Evolutionary conservation across 2,888 invertebrate species (phyloP).

Genomic region (Troides aeacus): DNA sequence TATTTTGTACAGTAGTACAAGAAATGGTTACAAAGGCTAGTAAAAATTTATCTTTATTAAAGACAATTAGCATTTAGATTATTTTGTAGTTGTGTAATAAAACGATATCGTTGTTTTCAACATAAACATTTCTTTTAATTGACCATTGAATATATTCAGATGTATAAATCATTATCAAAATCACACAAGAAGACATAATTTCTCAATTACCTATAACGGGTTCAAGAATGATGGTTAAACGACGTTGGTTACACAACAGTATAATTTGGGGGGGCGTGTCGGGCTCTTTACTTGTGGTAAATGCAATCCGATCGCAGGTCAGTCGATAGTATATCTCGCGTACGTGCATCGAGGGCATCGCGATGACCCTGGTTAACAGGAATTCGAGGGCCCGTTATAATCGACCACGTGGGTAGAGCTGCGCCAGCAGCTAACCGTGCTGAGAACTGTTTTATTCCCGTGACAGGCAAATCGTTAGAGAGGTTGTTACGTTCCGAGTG

Average conservation of each 20-base stretch:
- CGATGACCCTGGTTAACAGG: constrained; percentile 55
- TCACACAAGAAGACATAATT: constrained; percentile 5
- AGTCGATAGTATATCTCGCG: constrained; percentile 50
- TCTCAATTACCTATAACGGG: constrained; percentile 16
- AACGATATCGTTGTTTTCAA: too few species aligned
- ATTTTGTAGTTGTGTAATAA: too few species aligned
- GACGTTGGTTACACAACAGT: constrained; percentile 22
- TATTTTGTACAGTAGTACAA: not conserved
- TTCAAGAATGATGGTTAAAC: constrained; percentile 22
- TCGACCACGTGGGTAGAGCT: constrained; percentile 41
- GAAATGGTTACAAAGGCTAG: too few species aligned
- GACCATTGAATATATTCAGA: too few species aligned
- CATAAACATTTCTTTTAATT: too few species aligned
- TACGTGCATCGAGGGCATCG: constrained; percentile 57
- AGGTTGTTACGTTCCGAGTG: too few species aligned
- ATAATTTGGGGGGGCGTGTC: constrained; percentile 29
- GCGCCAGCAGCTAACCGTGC: constrained; percentile 39
- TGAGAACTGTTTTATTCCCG: constrained; percentile 8
- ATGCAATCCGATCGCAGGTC: constrained; percentile 63
- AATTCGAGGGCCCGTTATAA: constrained; percentile 56
- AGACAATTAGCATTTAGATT: too few species aligned
- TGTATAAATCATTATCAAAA: not conserved
- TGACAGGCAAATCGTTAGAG: too few species aligned
- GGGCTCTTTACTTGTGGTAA: constrained; percentile 36
- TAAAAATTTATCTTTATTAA: too few species aligned